A percentile compares a stretch with the other conserved stretches of the same genome.
Conservation (phyloP, 2,113 vertebrate genomes). For the Oophaga pumilio region DNA sequence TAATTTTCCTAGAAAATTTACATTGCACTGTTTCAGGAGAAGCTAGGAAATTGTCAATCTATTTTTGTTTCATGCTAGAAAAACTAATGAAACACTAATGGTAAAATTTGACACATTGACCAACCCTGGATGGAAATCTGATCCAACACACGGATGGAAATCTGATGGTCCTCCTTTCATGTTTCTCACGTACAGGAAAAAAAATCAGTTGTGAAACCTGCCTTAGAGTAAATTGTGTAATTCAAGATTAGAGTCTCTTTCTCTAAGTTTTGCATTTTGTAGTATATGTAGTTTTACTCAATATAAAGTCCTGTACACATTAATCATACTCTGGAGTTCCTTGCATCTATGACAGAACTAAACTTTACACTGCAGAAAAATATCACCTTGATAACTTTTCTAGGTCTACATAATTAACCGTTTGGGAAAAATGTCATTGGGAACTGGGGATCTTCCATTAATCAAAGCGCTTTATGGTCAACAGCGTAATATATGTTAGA, state of each 20-base stretch:
- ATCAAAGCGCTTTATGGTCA: not conserved
- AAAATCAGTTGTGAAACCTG: not conserved
- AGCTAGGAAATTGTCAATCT: too few species aligned
- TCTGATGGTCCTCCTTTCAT: too few species aligned
- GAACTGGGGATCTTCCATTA: not conserved
- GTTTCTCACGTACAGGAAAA: too few species aligned
- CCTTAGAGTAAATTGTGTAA: not conserved
- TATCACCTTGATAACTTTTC: not conserved
- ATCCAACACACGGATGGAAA: too few species aligned
- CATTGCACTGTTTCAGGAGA: too few species aligned
- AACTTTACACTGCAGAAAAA: not conserved
- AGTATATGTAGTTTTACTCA: not conserved
- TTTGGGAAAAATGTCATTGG: not conserved
- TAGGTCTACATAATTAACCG: not conserved
- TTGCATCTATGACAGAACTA: constrained; percentile 6
- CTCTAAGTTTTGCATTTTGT: not conserved
- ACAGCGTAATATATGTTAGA: not conserved
- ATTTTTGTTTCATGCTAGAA: too few species aligned
- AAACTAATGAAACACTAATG: too few species aligned
- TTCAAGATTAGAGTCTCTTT: not conserved
- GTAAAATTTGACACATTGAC: too few species aligned
- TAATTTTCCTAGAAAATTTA: too few species aligned
- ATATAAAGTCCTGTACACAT: not conserved
- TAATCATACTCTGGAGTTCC: not conserved
- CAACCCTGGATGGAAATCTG: too few species aligned